Base-by-base conservation (phyloP, 2,888 invertebrate genomes). In the Cotesia congregata region DNA sequence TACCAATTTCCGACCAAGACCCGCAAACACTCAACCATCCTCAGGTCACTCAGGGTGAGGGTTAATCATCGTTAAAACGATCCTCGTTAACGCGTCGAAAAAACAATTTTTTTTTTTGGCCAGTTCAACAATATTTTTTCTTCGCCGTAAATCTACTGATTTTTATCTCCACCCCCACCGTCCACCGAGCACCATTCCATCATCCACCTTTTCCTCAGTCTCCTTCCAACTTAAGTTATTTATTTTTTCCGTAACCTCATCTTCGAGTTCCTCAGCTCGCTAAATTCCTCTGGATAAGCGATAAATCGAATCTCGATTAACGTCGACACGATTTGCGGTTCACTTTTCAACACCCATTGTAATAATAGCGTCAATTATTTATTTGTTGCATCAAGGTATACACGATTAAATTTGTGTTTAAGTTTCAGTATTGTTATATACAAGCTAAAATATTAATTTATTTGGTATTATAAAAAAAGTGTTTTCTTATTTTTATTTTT, bases 61-160 rank as follows among this genome's bases (percentile, higher is more conserved):
- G 86, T 88, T 88, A 89, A 89, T 89, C 87, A 87, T 83, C 86
- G 86, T 86, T 87, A 86, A 88, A 88, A 87, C 83, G 88, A 88
- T 85, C 84, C 88, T 89, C 88, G 89, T 89, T 89, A 89, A 87
- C 89, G 88, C 85, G 80, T 78, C 80, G 77, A 80, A 80, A 80
- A 79, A 79, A 80, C 30, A 17, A 69, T 69, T 40, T 82, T 80
- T 81, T 76, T 77, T 76, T 67, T 67, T 68, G 76, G 68, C 67
- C 75, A 74, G 77, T n/a, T 65, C 9, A 30, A 65, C 20, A 65
- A 65, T 65, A 65, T 65, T 65, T 65, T 30, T 17, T 65, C 30
- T 38, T 30, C 78, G 76, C 38, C 76, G 61, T 65, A 76, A 80
- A 77, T 69, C 72, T 78, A 78, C 65, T 61, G 67, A 41, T 39